Base-by-base conservation (phyloP, 2,888 invertebrate genomes). In the Agriotes lineatus region DNA sequence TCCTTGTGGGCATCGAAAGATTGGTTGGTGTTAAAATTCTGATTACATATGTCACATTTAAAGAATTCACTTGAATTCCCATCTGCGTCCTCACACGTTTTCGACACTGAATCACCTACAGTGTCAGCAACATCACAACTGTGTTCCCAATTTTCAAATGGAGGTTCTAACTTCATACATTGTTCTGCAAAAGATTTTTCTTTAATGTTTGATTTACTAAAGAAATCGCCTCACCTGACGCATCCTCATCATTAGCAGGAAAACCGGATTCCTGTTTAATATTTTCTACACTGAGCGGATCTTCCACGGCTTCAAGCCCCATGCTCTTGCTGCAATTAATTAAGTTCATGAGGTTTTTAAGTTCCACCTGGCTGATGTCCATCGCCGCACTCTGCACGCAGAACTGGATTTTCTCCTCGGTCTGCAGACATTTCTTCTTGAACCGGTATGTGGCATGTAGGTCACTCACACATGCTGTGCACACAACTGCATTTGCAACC, bases 381-480 rank as follows among this genome's bases (percentile, higher is more conserved):
- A 33, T 1, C 1, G 10, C 16, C 5, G 3, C 14, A n/a, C 10
- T 52, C 6, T 52, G 14, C 4, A 33, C 18, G 10, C 16, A 33
- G 2, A 7, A 20, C 1, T 52, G 33, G 2, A 52, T 33, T 52
- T 16, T 22, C 6, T 30, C 52, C 18, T 52, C 52, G 0, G 52
- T 52, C 18, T 52, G 52, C 9, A 52, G 18, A 10, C 52, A 52
- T 9, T 52, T 52, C 3, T 14, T 3, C 16, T 52, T 52, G 16
- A 52, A 52, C 7, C 16, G n/a, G 52, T 52, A 52, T 2, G 52
- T 33, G 1, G 33, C 33, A 16, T 52, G 52, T 10, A 52, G 18
- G 33, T 52, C 52, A 1, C 14, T 52, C 9, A 33, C 33, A 19
- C 52, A 52, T 7, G 30, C 9, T 1, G 12, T 18, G 10, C 52